phyloP scores from a whole-genome alignment of 2,113 vertebrate species.

The Eulemur rufifrons region DNA sequence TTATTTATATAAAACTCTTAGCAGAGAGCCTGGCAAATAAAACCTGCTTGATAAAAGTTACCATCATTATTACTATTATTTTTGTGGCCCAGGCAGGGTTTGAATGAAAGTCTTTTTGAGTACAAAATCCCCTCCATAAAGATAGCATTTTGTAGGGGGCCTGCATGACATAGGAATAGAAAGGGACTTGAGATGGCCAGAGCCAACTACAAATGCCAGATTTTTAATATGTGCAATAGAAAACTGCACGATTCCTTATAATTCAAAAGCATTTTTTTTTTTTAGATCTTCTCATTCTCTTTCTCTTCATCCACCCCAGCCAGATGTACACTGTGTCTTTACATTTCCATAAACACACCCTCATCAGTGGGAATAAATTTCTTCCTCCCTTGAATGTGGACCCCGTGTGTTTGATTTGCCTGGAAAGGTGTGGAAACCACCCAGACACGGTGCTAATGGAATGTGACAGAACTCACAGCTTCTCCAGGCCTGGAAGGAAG shows the following conservation, averaged over 20 bases:
- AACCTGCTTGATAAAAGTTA: background rate
- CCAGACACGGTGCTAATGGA: constrained; percentile 60
- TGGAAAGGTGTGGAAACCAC: constrained; percentile 64
- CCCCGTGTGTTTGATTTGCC: constrained; percentile 39
- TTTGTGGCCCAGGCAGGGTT: background rate
- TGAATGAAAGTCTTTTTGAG: background rate
- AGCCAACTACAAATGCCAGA: background rate
- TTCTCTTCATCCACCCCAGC: background rate
- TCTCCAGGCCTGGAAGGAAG: constrained; percentile 65
- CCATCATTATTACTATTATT: background rate
- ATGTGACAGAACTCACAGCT: constrained; percentile 75
- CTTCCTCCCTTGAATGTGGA: constrained; percentile 15
- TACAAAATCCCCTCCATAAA: background rate
- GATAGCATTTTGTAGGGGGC: background rate
- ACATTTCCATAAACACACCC: background rate
- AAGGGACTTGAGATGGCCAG: background rate
- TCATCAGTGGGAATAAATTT: constrained; percentile 16
- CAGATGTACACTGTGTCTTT: background rate
- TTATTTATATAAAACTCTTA: background rate
- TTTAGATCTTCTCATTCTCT: background rate
- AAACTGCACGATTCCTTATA: background rate
- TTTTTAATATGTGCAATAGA: background rate
- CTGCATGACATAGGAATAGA: background rate
- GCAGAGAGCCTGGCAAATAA: background rate
- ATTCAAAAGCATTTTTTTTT: background rate